Base-by-base conservation (phyloP, 2,888 invertebrate species). In the Stomorhina lunata region DNA sequence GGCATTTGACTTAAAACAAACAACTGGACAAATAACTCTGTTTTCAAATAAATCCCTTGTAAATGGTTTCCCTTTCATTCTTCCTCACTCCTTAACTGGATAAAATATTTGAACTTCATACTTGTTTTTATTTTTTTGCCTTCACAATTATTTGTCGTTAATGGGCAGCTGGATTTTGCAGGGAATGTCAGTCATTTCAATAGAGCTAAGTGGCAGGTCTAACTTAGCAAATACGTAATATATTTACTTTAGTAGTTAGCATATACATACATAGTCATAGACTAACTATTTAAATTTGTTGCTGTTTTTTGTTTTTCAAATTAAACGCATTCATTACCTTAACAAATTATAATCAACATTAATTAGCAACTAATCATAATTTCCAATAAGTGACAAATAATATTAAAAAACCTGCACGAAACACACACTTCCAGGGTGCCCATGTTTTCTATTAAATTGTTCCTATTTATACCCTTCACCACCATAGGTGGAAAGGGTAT, bases 321-420 rank as follows among this genome's bases (percentile, higher is more conserved):
- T 66, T 57, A 72, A 72, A 72, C 55, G 45, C 48, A 17, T 79
- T 65, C 57, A 79, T 79, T 79, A 72, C 57, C 72, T 57, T 22
- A 65, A 63, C 79, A 79, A 79, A 79, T 76, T 79, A 71, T 53
- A 71, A 79, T 79, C 82, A 76, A 57, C 71, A 76, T 82, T 82
- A 82, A 79, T 79, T 82, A 76, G 43, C 50, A 75, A 79, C 79
- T 79, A 65, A 79, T 79, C 73, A 82, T 75, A 79, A 75, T 65
- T 75, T 75, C 50, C 61, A 63, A 66, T 71, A 81, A 68, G 12
- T 59, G 71, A 71, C 66, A 81, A 50, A 22, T 20, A 63, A 63
- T 43, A 78, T 43, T 17, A 53, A 45, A 61, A 61, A 53, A 66
- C 53, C 4, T 43, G 66, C 77, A 77, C 66, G 65, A 66, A 81